These are phyloP conservation scores for Scaptomyza montana DNA, from an alignment of 1,140 invertebrate species.

Conservation along the genomic window DNA sequence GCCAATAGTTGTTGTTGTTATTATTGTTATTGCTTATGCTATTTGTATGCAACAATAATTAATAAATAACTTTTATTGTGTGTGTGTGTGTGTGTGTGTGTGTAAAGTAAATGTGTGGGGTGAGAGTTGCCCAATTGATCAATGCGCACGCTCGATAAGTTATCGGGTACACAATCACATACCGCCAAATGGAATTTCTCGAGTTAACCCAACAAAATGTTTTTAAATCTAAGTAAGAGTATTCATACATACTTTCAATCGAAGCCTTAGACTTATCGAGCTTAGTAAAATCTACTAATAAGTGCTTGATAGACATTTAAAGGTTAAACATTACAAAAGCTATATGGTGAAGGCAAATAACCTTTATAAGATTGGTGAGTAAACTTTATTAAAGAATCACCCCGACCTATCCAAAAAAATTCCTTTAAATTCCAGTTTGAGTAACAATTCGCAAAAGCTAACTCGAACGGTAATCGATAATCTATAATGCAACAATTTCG, in stretches of 20 bases:
- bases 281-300: too few species aligned
- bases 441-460: too few species aligned
- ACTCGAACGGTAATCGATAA: constrained; percentile 5
- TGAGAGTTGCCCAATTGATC: constrained; percentile 46
- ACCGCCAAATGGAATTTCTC: background rate
- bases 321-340: too few species aligned
- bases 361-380: too few species aligned
- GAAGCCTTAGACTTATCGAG: too few species aligned
- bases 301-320: too few species aligned
- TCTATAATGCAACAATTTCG: background rate
- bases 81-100: constrained; percentile 49
- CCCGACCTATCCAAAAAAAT: too few species aligned
- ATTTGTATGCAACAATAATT: constrained; percentile 71
- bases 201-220: background rate
- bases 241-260: too few species aligned
- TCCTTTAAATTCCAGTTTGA: too few species aligned
- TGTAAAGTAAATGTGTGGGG: constrained; percentile 33
- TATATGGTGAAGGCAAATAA: too few species aligned
- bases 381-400: too few species aligned
- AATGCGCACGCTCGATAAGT: constrained; percentile 47
- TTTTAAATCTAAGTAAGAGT: background rate
- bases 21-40: constrained; percentile 17
- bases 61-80: constrained; percentile 62
- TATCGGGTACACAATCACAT: constrained; percentile 29
- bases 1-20: constrained; percentile 6